These are phyloP conservation scores for Drosophila kurseongensis DNA, from an alignment of 1,140 invertebrate species.

Conservation along the genomic window DNA sequence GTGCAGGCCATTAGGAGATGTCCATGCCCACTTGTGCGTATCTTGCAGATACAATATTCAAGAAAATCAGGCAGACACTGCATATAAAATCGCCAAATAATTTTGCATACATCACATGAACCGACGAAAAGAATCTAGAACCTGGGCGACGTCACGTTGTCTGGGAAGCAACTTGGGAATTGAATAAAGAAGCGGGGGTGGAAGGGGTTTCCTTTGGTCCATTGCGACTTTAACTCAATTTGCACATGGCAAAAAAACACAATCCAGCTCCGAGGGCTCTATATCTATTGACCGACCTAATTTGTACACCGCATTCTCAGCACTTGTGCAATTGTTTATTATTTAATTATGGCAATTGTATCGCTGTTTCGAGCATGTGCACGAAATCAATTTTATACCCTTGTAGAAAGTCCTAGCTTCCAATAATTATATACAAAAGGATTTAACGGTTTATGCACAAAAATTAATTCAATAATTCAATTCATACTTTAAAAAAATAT, in stretches of 20 bases:
- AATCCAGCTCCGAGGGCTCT: slow-evolving; percentile 22
- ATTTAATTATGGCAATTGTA: slow-evolving; percentile 65
- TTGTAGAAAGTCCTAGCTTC: neutral
- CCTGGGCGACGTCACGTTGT: slow-evolving; percentile 45
- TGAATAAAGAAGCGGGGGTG: slow-evolving; percentile 1
- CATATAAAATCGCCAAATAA: slow-evolving; percentile 51
- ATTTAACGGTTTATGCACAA: too few relatives aligned
- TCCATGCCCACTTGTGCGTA: slow-evolving; percentile 33
- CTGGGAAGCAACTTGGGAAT: slow-evolving; percentile 14
- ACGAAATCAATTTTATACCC: slow-evolving; percentile 26
- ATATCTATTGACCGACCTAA: slow-evolving; percentile 46
- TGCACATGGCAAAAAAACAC: slow-evolving; percentile 44
- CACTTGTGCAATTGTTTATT: slow-evolving; percentile 62
- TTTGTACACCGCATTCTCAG: slow-evolving; percentile 42
- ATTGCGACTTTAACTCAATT: slow-evolving; percentile 58
- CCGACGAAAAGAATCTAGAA: slow-evolving; percentile 2
- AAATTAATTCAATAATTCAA: neutral
- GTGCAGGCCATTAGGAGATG: slow-evolving; percentile 22
- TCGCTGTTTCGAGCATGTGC: slow-evolving; percentile 15
- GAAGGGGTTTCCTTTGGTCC: slow-evolving; percentile 40
- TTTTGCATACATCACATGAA: slow-evolving; percentile 51
- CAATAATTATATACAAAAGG: neutral
- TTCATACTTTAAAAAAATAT: too few relatives aligned
- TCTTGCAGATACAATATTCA: slow-evolving; percentile 45
- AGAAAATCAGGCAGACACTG: slow-evolving; percentile 31